Evolutionary conservation across 2,113 vertebrate species (phyloP).

Genomic region (Gopherus evgoodei): DNA sequence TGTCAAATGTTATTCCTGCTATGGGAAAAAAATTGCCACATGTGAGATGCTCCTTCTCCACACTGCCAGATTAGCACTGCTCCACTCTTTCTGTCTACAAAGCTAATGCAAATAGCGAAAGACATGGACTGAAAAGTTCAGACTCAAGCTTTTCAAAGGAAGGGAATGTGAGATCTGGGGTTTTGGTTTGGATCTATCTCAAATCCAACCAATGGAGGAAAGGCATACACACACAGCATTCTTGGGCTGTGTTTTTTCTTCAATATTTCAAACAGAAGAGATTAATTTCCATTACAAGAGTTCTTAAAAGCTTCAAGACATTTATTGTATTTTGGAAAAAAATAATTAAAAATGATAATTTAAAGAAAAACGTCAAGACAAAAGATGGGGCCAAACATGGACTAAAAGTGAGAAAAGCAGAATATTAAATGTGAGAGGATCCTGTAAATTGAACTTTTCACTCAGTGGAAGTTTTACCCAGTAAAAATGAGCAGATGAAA

Average conservation of each 20-base stretch:
- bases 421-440: not conserved
- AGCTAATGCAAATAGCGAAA: accelerated
- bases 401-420: not conserved
- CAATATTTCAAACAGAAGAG: accelerated
- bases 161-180: not conserved
- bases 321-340: not conserved
- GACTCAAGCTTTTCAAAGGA: not conserved
- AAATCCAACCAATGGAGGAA: not conserved
- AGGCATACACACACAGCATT: not conserved
- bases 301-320: not conserved
- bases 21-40: not conserved
- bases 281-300: not conserved
- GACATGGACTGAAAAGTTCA: not conserved
- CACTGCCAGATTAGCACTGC: not conserved
- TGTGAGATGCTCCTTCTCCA: not conserved
- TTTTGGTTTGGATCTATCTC: not conserved
- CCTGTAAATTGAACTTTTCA: not conserved
- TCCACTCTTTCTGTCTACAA: not conserved
- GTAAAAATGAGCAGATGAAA: not conserved
- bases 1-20: not conserved
- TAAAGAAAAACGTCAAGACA: not conserved
- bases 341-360: not conserved
- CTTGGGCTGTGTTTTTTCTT: not conserved
- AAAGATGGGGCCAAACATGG: not conserved
- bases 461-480: not conserved